These are phyloP conservation scores for Miniopterus natalensis DNA, from an alignment of 2,113 vertebrate species.

Conservation along the genomic window DNA sequence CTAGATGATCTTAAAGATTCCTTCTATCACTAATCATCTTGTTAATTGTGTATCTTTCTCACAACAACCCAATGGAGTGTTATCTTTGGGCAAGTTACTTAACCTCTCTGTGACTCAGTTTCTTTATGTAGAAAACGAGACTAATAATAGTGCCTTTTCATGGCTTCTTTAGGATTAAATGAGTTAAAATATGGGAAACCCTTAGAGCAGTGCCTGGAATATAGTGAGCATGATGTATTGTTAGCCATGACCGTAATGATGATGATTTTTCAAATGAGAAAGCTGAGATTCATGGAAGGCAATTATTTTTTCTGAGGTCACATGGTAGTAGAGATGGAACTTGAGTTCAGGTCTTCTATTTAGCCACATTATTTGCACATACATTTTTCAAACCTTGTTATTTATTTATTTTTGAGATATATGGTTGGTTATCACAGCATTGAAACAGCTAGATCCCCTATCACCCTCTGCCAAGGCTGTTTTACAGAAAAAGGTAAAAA, in stretches of 20 bases:
- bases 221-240: not conserved
- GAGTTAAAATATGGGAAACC: not conserved
- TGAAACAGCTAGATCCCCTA: not conserved
- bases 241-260: not conserved
- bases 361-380: conserved; percentile 8
- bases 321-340: not conserved
- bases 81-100: not conserved
- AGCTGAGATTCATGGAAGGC: not conserved
- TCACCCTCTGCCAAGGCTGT: not conserved
- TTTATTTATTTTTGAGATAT: not conserved
- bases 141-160: not conserved
- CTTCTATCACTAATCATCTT: not conserved
- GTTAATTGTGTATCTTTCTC: conserved; percentile 33
- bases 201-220: not conserved
- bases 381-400: conserved; percentile 19
- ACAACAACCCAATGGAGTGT: not conserved
- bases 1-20: not conserved
- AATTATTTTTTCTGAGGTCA: not conserved
- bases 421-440: not conserved
- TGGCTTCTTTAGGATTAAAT: conserved; percentile 25
- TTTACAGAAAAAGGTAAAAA: conserved; percentile 24
- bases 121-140: conserved; percentile 14
- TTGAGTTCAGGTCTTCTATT: not conserved
- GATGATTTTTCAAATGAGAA: not conserved
- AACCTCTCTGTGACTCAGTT: not conserved